Percentiles rank a stretch among this genome's conserved stretches.
Evolutionary conservation across 2,888 invertebrate genomes (phyloP).

Genomic region (Malacosoma neustria): DNA sequence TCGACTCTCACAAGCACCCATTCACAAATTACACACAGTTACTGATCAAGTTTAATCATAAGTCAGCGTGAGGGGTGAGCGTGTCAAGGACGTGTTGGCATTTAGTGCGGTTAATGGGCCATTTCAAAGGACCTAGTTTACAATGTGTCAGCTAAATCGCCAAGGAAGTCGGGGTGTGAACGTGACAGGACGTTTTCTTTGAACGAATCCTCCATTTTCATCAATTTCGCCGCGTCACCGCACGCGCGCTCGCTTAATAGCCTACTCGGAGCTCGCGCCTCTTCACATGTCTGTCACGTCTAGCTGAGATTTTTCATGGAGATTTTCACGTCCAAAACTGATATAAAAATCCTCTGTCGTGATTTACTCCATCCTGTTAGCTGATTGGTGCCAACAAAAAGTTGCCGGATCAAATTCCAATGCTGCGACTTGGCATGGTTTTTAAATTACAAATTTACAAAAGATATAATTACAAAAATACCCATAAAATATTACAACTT

Average conservation of each 20-base stretch:
- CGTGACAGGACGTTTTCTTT: slow-evolving; percentile 39
- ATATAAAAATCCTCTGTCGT: slow-evolving; percentile 16
- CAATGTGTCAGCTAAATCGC: slow-evolving; percentile 19
- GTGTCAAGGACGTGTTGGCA: not conserved
- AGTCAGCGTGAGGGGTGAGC: not conserved
- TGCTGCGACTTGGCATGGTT: too few species aligned
- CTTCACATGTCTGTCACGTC: slow-evolving; percentile 46
- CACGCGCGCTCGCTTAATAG: slow-evolving; percentile 35
- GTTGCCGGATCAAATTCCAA: not conserved
- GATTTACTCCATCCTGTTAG: not conserved
- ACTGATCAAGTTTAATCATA: not conserved
- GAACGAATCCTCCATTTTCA: slow-evolving; percentile 41
- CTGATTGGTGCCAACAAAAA: not conserved
- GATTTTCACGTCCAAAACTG: slow-evolving; percentile 40
- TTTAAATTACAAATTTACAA: too few species aligned
- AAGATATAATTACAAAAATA: too few species aligned
- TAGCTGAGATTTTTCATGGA: slow-evolving; percentile 41
- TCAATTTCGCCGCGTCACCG: slow-evolving; percentile 44
- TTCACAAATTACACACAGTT: slow-evolving; percentile 1
- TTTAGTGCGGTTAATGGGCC: not conserved
- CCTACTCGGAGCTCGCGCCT: slow-evolving; percentile 24
- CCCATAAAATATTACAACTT: too few species aligned
- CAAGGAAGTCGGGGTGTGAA: slow-evolving; percentile 23
- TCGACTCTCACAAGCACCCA: not conserved
- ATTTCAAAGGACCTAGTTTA: slow-evolving; percentile 13